These are phyloP conservation scores for Patella caerulea DNA, from an alignment of 2,888 invertebrate genomes.

Conservation along the genomic window DNA sequence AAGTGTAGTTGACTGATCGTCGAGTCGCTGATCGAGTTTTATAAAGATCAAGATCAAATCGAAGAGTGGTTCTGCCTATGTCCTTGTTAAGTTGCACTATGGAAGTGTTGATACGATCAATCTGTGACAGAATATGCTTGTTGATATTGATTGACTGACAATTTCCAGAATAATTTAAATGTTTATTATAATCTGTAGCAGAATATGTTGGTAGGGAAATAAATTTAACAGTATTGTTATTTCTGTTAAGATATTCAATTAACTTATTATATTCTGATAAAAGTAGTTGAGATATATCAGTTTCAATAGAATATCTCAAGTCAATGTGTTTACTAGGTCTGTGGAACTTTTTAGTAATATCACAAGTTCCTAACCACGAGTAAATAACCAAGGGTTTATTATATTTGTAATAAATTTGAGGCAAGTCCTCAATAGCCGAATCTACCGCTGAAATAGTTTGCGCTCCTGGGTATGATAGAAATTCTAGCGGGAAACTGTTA, in stretches of 20 bases:
- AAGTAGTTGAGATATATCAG: too few species aligned
- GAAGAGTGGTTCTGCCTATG: conserved; percentile 8
- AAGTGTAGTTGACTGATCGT: not conserved
- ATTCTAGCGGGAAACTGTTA: not conserved
- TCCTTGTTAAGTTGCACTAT: not conserved
- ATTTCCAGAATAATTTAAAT: too few species aligned
- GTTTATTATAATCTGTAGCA: too few species aligned
- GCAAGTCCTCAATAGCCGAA: not conserved
- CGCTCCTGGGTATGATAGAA: not conserved
- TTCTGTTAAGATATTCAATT: too few species aligned
- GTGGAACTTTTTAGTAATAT: not conserved
- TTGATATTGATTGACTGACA: too few species aligned
- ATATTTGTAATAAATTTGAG: not conserved
- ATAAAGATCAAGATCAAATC: not conserved
- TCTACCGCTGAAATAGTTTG: not conserved
- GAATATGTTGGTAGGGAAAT: too few species aligned
- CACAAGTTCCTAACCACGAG: not conserved
- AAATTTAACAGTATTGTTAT: too few species aligned
- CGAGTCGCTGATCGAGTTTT: too few species aligned
- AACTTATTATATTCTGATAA: too few species aligned
- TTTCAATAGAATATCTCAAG: not conserved
- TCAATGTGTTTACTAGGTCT: conserved; percentile 3
- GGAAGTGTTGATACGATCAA: too few species aligned
- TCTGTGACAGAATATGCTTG: too few species aligned
- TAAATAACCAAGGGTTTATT: not conserved